Evolutionary conservation across 2,797 vertebrate species (phyloP), one percentile per base, ranked within the genome.

Genomic region (Menidia menidia): DNA sequence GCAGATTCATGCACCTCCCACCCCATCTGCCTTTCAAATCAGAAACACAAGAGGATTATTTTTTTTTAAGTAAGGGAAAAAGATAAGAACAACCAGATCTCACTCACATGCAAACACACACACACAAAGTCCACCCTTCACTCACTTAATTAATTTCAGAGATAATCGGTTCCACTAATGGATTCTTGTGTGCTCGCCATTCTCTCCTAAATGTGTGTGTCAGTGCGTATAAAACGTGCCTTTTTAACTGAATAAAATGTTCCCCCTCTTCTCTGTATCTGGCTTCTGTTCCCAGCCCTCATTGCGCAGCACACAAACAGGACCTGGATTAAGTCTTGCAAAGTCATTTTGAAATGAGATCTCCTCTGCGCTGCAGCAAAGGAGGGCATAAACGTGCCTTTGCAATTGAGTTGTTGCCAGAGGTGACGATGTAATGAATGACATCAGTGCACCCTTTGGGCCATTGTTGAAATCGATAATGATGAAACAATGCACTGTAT

Each of bases 91-190:
- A 85, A 71, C 72, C 76, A 88, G 77, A 87, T 74, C 57, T 70
- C 70, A 71, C 65, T 66, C 45, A 41, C 58, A 35, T 12, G 31
- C 51, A 68, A 52, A 62, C 58, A 61, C 47, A 60, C 48, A 50
- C 43, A 65, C 72, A 64, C 64, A 73, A 50, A 57, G 35, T 14
- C 60, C 78, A 55, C 78, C 75, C 73, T 76, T 77, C 84, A 88
- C 81, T 87, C 87, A 71, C 85, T 88, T 89, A 93, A 93, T 95
- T 92, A 90, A 94, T 94, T 93, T 92, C 65, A 77, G 87, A 92
- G 93, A 94, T 94, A 93, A 94, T 94, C 93, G 51, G 89, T 94
- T 93, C 90, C 83, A 79, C 89, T 94, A 93, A 94, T 95, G 92
- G 91, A 90, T 93, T 93, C 87, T 83, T 65, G 77, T 83, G 87